Conservation (phyloP, 2,888 invertebrate genomes). For the Caenorhabditis sp. region DNA sequence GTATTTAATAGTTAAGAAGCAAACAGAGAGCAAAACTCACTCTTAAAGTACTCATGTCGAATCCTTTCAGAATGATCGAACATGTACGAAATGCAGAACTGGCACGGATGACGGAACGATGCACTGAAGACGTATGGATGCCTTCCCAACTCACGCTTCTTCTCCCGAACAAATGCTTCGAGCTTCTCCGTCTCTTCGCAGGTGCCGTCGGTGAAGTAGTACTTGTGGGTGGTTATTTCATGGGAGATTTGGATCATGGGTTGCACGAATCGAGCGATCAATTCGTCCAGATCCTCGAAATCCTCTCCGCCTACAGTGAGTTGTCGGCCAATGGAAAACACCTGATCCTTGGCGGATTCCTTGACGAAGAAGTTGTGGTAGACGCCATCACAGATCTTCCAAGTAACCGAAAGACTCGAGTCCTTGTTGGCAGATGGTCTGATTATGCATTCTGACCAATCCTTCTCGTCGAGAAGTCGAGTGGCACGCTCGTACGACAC, state of each 20-base stretch:
- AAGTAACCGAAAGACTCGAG: conserved; percentile 97
- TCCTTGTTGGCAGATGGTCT: conserved; percentile 96
- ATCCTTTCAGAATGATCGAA: conserved; percentile 88
- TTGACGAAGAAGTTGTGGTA: conserved; percentile 97
- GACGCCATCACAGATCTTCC: conserved; percentile 94
- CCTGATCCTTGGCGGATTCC: conserved; percentile 96
- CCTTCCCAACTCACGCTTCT: conserved; percentile 88
- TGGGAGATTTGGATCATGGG: conserved; percentile 96
- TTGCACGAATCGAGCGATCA: conserved; percentile 95
- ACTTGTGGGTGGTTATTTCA: conserved; percentile 92
- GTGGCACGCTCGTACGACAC: conserved; percentile 95
- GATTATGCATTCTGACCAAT: conserved; percentile 96
- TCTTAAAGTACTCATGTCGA: conserved; percentile 92
- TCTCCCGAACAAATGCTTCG: conserved; percentile 86
- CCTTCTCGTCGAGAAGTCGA: conserved; percentile 92
- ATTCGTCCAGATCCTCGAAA: conserved; percentile 99
- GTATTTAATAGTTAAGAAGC: background rate
- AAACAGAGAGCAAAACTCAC: too few species aligned
- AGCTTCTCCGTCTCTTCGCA: conserved; percentile 68
- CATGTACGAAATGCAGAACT: conserved; percentile 95
- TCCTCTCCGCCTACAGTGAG: conserved; percentile 86
- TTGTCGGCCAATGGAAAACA: conserved; percentile 89
- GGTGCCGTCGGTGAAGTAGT: conserved; percentile 87
- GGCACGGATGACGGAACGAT: conserved; percentile 86
- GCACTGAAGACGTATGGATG: conserved; percentile 77